Conservation (phyloP, 2,888 invertebrate species). For the Sesia bembeciformis region DNA sequence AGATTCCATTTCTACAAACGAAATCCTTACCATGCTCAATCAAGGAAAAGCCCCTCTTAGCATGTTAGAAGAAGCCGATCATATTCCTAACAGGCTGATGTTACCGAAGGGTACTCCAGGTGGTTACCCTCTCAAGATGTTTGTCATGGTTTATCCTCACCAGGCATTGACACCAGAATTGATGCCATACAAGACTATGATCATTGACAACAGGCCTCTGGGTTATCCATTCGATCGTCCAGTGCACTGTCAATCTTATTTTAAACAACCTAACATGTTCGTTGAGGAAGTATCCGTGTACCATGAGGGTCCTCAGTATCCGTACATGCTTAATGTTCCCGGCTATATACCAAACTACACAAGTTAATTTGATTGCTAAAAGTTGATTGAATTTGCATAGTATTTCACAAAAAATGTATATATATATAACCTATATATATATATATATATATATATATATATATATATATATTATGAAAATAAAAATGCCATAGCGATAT, state of each 20-base stretch:
- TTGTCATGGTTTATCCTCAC: slow-evolving; percentile 63
- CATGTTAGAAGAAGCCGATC: slow-evolving; percentile 58
- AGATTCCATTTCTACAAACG: slow-evolving; percentile 71
- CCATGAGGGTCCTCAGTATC: slow-evolving; percentile 16
- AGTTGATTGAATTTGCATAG: background rate
- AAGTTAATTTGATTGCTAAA: background rate
- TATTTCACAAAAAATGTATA: background rate
- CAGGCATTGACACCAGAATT: slow-evolving; percentile 29
- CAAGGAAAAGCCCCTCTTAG: slow-evolving; percentile 17
- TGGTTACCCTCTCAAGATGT: slow-evolving; percentile 68
- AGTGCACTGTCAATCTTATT: slow-evolving; percentile 24
- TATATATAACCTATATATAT: background rate
- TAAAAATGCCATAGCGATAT: too few relatives aligned
- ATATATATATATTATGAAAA: background rate
- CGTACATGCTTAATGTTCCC: background rate
- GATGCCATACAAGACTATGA: slow-evolving; percentile 29
- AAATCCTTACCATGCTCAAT: slow-evolving; percentile 68
- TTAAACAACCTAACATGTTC: slow-evolving; percentile 24
- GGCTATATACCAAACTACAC: background rate
- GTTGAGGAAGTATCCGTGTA: slow-evolving; percentile 26
- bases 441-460: background rate
- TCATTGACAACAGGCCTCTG: slow-evolving; percentile 40
- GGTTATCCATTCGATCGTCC: slow-evolving; percentile 57
- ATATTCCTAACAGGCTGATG: slow-evolving; percentile 72
- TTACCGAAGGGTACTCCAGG: slow-evolving; percentile 72